Conservation (phyloP, 2,113 vertebrate species). For the Megaceryle maxima region DNA sequence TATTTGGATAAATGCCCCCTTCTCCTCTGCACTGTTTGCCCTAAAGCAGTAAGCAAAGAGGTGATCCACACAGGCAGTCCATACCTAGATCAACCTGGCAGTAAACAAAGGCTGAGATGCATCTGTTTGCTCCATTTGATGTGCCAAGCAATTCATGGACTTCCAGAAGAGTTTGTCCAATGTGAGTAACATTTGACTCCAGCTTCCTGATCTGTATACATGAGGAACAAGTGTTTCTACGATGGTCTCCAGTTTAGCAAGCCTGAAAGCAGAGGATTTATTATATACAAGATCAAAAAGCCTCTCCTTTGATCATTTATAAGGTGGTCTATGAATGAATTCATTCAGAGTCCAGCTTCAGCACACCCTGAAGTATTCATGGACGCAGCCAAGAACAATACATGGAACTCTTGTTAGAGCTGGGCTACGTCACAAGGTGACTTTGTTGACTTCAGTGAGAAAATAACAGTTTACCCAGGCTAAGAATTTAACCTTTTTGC, state of each 20-base stretch:
- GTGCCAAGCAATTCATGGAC: conserved; percentile 73
- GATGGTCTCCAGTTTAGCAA: conserved; percentile 74
- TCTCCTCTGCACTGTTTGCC: conserved; percentile 67
- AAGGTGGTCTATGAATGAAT: conserved; percentile 18
- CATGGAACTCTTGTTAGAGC: background rate
- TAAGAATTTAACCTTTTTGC: background rate
- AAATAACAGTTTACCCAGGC: conserved; percentile 26
- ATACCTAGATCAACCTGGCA: background rate
- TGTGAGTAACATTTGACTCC: conserved; percentile 28
- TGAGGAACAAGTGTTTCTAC: conserved; percentile 70
- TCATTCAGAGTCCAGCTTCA: conserved; percentile 29
- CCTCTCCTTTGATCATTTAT: conserved; percentile 45
- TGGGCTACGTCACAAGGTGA: background rate
- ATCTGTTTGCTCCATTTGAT: conserved; percentile 71
- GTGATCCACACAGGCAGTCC: conserved; percentile 60
- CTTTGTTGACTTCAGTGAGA: background rate
- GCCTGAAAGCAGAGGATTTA: conserved; percentile 70
- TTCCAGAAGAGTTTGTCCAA: conserved; percentile 70
- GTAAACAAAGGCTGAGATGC: conserved; percentile 61
- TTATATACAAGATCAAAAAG: conserved; percentile 23
- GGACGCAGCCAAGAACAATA: conserved; percentile 32
- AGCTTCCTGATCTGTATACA: conserved; percentile 60
- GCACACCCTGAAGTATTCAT: conserved; percentile 16
- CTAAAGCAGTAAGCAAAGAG: conserved; percentile 50
- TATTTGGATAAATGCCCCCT: background rate